A percentile compares a stretch with the other conserved stretches of the same genome.
These are phyloP conservation scores for Python bivittatus DNA, from an alignment of 2,113 vertebrate species.

Conservation along the genomic window DNA sequence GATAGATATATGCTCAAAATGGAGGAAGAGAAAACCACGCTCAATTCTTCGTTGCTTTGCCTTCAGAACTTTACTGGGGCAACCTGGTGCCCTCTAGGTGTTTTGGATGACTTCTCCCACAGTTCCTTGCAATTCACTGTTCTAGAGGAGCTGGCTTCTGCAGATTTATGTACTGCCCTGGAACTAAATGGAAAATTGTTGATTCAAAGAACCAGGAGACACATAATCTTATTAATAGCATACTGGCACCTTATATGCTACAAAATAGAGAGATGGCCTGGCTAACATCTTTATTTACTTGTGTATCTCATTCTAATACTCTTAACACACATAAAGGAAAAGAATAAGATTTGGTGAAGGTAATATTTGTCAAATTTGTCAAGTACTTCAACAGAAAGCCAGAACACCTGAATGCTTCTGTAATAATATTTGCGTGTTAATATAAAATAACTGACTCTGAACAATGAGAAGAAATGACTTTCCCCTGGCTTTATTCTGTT, in stretches of 20 bases:
- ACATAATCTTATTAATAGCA: not conserved
- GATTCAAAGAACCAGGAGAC: not conserved
- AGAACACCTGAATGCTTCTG: not conserved
- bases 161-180: not conserved
- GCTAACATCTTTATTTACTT: not conserved
- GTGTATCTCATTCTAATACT: not conserved
- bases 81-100: not conserved
- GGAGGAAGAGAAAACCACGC: not conserved
- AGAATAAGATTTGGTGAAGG: not conserved
- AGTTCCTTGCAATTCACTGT: not conserved
- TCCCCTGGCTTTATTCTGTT: constrained; percentile 41
- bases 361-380: not conserved
- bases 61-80: not conserved
- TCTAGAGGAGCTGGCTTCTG: not conserved
- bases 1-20: not conserved
- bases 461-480: not conserved
- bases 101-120: not conserved
- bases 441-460: not conserved
- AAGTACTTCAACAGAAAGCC: not conserved
- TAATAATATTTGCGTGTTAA: not conserved
- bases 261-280: not conserved
- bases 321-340: not conserved
- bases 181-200: not conserved
- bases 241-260: not conserved
- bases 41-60: not conserved